These are phyloP conservation scores for Halesus radiatus DNA, from an alignment of 1,140 invertebrate genomes.

Conservation along the genomic window DNA sequence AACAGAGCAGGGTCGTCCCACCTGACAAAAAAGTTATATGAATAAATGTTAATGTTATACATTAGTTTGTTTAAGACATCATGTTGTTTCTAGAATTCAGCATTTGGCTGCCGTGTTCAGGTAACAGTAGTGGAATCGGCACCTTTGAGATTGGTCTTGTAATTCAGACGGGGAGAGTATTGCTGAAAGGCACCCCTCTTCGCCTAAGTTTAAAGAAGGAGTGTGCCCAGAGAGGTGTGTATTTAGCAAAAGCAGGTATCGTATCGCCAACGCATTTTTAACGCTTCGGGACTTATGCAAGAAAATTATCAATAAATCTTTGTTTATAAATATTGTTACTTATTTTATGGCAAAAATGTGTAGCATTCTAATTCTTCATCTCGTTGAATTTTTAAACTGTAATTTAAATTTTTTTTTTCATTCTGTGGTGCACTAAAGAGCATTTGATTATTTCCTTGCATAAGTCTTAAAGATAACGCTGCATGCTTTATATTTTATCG, in stretches of 20 bases:
- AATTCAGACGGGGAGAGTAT: slow-evolving; percentile 84
- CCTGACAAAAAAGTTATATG: no score
- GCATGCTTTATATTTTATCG: slow-evolving; percentile 51
- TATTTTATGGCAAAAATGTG: no score
- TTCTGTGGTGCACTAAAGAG: no score
- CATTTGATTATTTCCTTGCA: slow-evolving; percentile 46
- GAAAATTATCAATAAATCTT: slow-evolving; percentile 23
- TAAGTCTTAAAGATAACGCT: slow-evolving; percentile 52
- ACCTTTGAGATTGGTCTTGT: slow-evolving; percentile 90
- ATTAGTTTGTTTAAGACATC: no score
- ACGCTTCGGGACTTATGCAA: slow-evolving; percentile 61
- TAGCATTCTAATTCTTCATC: no score
- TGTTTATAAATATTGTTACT: no score
- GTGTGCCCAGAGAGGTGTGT: slow-evolving; percentile 92
- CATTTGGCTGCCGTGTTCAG: slow-evolving; percentile 90
- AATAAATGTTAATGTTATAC: no score
- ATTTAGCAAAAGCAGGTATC: slow-evolving; percentile 73
- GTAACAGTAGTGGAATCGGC: slow-evolving; percentile 89
- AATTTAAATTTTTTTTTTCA: no score
- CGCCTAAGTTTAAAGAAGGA: slow-evolving; percentile 92
- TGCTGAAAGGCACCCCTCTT: slow-evolving; percentile 90
- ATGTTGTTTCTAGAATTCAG: slow-evolving; percentile 83
- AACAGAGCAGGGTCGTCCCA: no score
- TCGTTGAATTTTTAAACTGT: no score
- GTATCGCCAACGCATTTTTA: slow-evolving; percentile 73